Conservation (phyloP, 1,140 invertebrate genomes). For the Diprion similis region DNA sequence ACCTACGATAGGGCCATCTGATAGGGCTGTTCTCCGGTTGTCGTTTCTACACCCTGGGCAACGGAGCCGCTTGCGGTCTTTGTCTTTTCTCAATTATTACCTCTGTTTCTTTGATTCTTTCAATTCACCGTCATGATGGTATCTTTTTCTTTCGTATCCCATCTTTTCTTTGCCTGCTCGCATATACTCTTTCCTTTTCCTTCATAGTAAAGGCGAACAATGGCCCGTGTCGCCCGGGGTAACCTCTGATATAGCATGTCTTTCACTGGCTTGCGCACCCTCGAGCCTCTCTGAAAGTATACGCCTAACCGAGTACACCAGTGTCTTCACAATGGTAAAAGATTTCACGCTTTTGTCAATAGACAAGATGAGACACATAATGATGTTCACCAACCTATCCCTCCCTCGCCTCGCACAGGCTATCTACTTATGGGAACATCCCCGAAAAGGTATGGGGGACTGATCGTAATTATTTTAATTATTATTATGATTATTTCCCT, state of each 20-base stretch:
- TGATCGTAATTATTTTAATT: too few relatives aligned
- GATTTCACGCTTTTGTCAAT: too few relatives aligned
- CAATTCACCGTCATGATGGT: slow-evolving; percentile 14
- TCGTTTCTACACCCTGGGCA: too few relatives aligned
- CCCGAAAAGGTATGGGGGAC: too few relatives aligned
- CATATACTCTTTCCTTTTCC: slow-evolving; percentile 6
- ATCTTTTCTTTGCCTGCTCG: slow-evolving; percentile 2
- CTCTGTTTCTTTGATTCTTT: slow-evolving; percentile 14
- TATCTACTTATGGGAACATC: too few relatives aligned
- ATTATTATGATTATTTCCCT: too few relatives aligned
- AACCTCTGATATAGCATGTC: slow-evolving; percentile 33
- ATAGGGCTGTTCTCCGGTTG: too few relatives aligned
- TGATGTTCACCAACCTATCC: slow-evolving; percentile 1
- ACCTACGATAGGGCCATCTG: too few relatives aligned
- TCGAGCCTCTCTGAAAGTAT: slow-evolving; percentile 25
- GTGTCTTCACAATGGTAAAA: too few relatives aligned
- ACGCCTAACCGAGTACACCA: slow-evolving; percentile 11
- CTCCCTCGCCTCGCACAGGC: too few relatives aligned
- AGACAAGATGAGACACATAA: too few relatives aligned
- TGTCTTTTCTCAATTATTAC: slow-evolving; percentile 4
- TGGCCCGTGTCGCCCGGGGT: slow-evolving; percentile 26
- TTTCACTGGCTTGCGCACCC: slow-evolving; percentile 28
- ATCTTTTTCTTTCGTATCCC: slow-evolving; percentile 4
- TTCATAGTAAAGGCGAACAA: slow-evolving; percentile 28
- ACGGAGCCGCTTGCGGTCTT: neutral